Evolutionary conservation across 1,140 invertebrate genomes (phyloP), one percentile per base, ranked within the genome.

Genomic region (Drosophila ananassae): DNA sequence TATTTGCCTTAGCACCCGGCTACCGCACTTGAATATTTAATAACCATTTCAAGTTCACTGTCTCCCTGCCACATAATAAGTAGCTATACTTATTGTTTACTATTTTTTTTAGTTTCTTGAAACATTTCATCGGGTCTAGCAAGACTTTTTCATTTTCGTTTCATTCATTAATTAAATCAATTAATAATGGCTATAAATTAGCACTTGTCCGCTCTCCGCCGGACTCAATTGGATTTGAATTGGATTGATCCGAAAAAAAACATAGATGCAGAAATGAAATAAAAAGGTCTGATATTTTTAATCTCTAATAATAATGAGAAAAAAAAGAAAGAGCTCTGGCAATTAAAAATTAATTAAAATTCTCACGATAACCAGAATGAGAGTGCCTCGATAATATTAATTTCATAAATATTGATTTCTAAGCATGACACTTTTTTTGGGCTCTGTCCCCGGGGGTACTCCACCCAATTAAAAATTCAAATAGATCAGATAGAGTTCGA

Each of bases 11-110:
- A 81, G 71, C 82, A 69, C 73, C 78, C 66, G 77, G 77, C 82
- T 78, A 66, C 82, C 77, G 77, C 82, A 87, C 82, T 89, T 87
- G 78, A 87, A 87, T 78, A 78, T 77, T 76, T 79, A 77, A 89
- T 87, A 82, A 87, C 69, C 78, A 79, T 68, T 81, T 89, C 82
- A 87, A 87, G 82, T 87, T 87, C 82, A 87, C 83, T 82, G 78
- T 55, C 78, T 84, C 25, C 9, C 53, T 12, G 48, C 30, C 44
- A n/a, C n/a, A 17, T 41, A 21, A 17, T 7, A 44, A 44, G 17
- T 21, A 44, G 34, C 12, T 30, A 56, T 44, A 48, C 21, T 53
- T 28, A 41, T 44, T 82, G 53, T 79, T 68, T 66, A 53, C 30
- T 21, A 22, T 30, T 21, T 3, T 41, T 41, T 41, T 41, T 5